These are phyloP conservation scores for Oryctolagus cuniculus DNA, from an alignment of 2,113 vertebrate species.

Conservation along the genomic window DNA sequence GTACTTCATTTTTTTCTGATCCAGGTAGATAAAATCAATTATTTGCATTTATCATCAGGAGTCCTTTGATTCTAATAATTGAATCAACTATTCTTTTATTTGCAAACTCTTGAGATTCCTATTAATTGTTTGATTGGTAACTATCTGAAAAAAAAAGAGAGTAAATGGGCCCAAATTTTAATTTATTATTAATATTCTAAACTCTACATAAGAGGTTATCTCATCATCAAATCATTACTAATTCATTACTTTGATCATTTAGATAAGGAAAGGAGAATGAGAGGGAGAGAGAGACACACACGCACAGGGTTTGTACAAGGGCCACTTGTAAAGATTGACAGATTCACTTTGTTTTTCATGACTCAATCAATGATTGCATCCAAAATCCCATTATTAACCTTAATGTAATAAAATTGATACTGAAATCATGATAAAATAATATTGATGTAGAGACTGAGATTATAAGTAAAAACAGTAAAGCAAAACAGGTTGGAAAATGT, in stretches of 20 bases:
- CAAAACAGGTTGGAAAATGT: not conserved
- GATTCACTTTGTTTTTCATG: not conserved
- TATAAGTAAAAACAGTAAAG: slow-evolving; percentile 14
- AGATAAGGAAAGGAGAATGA: not conserved
- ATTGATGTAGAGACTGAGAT: not conserved
- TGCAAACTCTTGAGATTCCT: not conserved
- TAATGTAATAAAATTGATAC: not conserved
- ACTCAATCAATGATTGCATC: not conserved
- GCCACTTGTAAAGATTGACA: not conserved
- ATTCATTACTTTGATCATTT: not conserved
- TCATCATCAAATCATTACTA: not conserved
- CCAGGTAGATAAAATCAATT: not conserved
- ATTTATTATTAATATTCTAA: slow-evolving; percentile 32
- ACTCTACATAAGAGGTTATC: not conserved
- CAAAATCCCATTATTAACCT: not conserved
- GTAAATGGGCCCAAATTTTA: not conserved
- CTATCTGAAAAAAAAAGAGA: not conserved
- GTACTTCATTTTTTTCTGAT: not conserved
- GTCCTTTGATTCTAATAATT: slow-evolving; percentile 8
- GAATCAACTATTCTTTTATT: not conserved
- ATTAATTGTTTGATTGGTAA: not conserved
- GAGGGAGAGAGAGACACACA: not conserved
- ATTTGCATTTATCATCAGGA: slow-evolving; percentile 43
- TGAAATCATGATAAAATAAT: slow-evolving; percentile 26
- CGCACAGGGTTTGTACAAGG: accelerated